Conservation (phyloP, 2,888 invertebrate species). For the Calephelis perditalis region DNA sequence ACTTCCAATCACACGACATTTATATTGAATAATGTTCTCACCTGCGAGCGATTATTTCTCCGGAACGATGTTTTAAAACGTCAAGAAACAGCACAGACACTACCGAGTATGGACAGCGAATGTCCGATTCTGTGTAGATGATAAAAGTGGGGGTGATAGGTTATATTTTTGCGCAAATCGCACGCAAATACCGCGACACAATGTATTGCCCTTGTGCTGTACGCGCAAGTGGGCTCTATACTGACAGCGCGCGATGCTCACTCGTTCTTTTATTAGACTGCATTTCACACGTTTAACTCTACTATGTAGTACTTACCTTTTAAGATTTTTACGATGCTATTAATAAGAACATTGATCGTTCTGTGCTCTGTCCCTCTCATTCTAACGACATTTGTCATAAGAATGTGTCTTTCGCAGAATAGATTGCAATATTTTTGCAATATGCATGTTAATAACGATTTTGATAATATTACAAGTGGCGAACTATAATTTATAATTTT, state of each 20-base stretch:
- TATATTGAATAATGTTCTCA: constrained; percentile 41
- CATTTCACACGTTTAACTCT: constrained; percentile 56
- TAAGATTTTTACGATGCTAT: constrained; percentile 1
- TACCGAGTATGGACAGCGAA: constrained; percentile 44
- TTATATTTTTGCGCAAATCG: constrained; percentile 37
- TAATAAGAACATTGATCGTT: neutral
- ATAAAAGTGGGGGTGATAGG: constrained; percentile 39
- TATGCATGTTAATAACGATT: too few species aligned
- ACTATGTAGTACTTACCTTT: constrained; percentile 35
- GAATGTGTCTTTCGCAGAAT: too few species aligned
- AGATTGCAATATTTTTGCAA: too few species aligned
- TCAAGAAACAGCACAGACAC: constrained; percentile 62
- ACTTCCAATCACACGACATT: constrained; percentile 52
- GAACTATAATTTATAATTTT: too few species aligned
- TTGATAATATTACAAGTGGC: too few species aligned
- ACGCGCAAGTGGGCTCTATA: constrained; percentile 55
- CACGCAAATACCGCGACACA: constrained; percentile 39
- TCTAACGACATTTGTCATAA: too few species aligned
- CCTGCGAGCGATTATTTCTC: constrained; percentile 46
- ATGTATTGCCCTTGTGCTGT: constrained; percentile 51
- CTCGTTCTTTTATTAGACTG: constrained; percentile 70
- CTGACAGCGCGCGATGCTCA: constrained; percentile 63
- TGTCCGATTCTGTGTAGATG: constrained; percentile 36
- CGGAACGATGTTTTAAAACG: constrained; percentile 38
- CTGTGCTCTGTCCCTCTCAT: too few species aligned